Evolutionary conservation across 2,797 vertebrate species (phyloP), one percentile per base, ranked within the genome.

Genomic region (Enteromius thamalakanensis): DNA sequence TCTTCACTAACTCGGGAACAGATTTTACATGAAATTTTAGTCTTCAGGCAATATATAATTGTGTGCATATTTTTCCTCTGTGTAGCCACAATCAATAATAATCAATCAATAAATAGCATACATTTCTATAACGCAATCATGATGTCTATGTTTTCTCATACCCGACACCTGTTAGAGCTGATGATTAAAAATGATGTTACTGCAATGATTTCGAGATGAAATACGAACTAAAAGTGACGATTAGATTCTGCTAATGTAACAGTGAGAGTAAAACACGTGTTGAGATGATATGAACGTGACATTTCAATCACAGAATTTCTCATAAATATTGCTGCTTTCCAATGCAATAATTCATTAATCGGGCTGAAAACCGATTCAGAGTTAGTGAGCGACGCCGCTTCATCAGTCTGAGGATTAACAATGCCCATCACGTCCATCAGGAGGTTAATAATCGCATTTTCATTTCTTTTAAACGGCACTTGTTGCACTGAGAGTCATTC

Each of bases 401-500:
- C 12, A 49, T 49, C 23, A 10, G 3, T 4, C 6, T n/a, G 19
- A 62, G 55, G 19, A 23, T 40, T 58, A n/a, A 17, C 11, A 34
- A 45, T 21, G 21, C 7, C 21, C 47, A 17, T 60, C 51, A 62
- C 55, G 55, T 45, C 14, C 37, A 62, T 45, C 26, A 14, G 62
- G 0, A 26, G 45, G 9, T 72, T 51, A 32, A 72, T 26, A 21
- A 12, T 49, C 12, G 3, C 32, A 8, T 6, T 49, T 29, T 29
- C 7, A 14, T 12, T 21, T 58, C 7, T 34, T 37, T 53, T 19
- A 34, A 29, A 70, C 7, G 37, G 1, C 37, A 72, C 68, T 81
- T 81, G 53, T 81, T 60, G 68, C 58, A n/a, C 68, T 15, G 26
- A 8, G 11, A 60, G 67, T 62, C 11, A 6, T 32, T 80, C 15